Conservation (phyloP, 2,888 invertebrate species). For the Ernsta delagoae region DNA sequence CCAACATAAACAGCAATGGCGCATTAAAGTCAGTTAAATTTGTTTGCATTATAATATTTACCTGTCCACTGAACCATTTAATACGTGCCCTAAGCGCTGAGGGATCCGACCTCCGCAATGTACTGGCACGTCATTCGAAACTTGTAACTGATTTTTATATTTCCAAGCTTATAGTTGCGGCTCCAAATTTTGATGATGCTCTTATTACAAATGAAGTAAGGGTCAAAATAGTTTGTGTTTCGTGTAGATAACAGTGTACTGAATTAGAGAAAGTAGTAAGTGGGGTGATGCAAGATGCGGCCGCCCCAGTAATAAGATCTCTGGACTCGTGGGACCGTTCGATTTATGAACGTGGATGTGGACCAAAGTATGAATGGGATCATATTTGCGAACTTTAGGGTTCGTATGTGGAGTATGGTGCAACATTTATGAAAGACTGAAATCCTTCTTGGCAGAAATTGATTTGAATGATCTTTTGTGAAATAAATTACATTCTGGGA, state of each 20-base stretch:
- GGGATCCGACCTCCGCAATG: slow-evolving; percentile 64
- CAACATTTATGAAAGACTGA: slow-evolving; percentile 12
- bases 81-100: slow-evolving; percentile 58
- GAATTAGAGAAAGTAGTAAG: slow-evolving; percentile 48
- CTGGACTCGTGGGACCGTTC: slow-evolving; percentile 71
- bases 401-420: slow-evolving; percentile 3
- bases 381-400: slow-evolving; percentile 38
- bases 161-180: slow-evolving; percentile 43
- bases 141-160: slow-evolving; percentile 75
- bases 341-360: slow-evolving; percentile 41
- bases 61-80: slow-evolving; percentile 80
- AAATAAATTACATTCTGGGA: no score
- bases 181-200: slow-evolving; percentile 7
- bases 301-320: slow-evolving; percentile 72
- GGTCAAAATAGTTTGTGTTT: slow-evolving; percentile 43
- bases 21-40: slow-evolving; percentile 79
- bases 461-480: background rate
- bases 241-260: slow-evolving; percentile 3
- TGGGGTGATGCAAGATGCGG: slow-evolving; percentile 60
- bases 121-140: slow-evolving; percentile 74
- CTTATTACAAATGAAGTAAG: slow-evolving; percentile 43
- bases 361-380: slow-evolving; percentile 30
- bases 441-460: background rate
- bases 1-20: slow-evolving; percentile 72
- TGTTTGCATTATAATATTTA: slow-evolving; percentile 81